phyloP scores from a whole-genome alignment of 1,140 invertebrate species.

The Pogonognathellus flavescens region DNA sequence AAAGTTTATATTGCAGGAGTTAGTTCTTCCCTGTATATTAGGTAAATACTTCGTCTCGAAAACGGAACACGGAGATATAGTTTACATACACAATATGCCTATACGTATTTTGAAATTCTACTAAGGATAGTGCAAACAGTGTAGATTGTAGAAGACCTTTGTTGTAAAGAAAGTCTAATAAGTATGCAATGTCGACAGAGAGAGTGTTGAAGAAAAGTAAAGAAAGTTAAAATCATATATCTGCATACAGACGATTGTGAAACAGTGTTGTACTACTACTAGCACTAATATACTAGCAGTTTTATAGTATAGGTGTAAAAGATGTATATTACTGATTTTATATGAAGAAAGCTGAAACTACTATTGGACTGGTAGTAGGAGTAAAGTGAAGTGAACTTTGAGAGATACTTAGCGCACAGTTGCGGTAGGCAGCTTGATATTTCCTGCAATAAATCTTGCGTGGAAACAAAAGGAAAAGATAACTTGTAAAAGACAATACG shows the following conservation, averaged over 20 bases:
- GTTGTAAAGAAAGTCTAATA: too few relatives aligned
- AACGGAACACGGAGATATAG: too few relatives aligned
- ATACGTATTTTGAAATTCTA: too few relatives aligned
- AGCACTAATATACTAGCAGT: background rate
- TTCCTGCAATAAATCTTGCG: constrained; percentile 55
- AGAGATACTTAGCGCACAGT: constrained; percentile 45
- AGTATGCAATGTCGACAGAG: too few relatives aligned
- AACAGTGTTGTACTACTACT: background rate
- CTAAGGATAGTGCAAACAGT: too few relatives aligned
- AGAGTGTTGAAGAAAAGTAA: too few relatives aligned
- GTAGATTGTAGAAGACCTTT: too few relatives aligned
- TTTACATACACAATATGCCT: too few relatives aligned
- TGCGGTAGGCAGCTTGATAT: constrained; percentile 47
- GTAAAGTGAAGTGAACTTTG: constrained; percentile 44
- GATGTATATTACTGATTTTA: background rate
- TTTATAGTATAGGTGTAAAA: background rate
- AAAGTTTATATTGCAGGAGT: background rate
- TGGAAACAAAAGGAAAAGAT: constrained; percentile 55
- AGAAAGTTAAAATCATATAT: too few relatives aligned
- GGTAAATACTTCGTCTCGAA: too few relatives aligned
- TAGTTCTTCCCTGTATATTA: too few relatives aligned
- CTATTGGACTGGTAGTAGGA: background rate
- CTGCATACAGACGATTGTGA: too few relatives aligned
- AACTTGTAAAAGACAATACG: constrained; percentile 57
- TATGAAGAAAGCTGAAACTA: background rate